Percentiles rank a stretch among this genome's conserved stretches.
Evolutionary conservation across 2,797 vertebrate genomes (phyloP).

Genomic region (Alca torda): DNA sequence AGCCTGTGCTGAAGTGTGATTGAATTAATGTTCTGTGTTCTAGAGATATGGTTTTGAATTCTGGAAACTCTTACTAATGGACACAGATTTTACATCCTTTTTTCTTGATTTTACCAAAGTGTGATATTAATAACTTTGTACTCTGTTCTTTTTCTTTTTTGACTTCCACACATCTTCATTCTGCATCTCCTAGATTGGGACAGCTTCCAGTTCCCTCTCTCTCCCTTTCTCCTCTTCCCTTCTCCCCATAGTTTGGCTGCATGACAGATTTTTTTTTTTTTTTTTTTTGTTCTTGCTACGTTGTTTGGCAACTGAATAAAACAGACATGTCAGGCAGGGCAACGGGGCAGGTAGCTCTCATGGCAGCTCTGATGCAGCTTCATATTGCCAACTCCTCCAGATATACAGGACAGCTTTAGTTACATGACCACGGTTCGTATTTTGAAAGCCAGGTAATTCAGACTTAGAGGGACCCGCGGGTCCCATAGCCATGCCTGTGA

Average conservation of each 20-base stretch:
- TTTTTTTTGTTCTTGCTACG: neutral
- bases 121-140: neutral
- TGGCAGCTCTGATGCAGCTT: neutral
- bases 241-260: neutral
- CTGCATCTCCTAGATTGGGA: neutral
- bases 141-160: neutral
- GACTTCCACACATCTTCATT: neutral
- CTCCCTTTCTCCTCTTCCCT: neutral
- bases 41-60: neutral
- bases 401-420: neutral
- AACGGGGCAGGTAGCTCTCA: neutral
- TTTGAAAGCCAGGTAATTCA: neutral
- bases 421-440: neutral
- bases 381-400: neutral
- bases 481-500: neutral
- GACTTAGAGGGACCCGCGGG: rapidly evolving
- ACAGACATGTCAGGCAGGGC: neutral
- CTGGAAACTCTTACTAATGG: neutral
- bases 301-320: neutral
- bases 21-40: neutral
- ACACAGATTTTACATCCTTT: neutral
- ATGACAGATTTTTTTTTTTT: neutral
- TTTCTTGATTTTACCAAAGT: neutral
- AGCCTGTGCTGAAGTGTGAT: neutral
- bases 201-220: neutral